These are phyloP conservation scores for Sabatieria punctata DNA, from an alignment of 2,888 invertebrate genomes.

Conservation along the genomic window DNA sequence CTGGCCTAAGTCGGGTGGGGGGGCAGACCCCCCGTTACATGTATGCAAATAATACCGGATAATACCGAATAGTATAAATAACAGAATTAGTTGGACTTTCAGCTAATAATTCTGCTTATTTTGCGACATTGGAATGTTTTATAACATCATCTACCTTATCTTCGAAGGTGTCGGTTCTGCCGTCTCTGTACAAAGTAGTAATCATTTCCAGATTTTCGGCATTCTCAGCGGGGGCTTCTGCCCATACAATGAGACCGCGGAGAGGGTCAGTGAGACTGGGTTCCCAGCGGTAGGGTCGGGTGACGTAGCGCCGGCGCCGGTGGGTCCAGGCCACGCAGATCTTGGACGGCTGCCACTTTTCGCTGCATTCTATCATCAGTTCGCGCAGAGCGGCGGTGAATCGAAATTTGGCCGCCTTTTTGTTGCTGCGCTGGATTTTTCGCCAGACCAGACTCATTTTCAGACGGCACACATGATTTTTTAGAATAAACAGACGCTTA, in stretches of 20 bases:
- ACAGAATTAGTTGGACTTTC: too few relatives aligned
- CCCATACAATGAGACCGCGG: slow-evolving; percentile 72
- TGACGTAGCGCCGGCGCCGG: slow-evolving; percentile 50
- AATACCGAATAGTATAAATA: too few relatives aligned
- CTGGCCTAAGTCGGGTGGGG: too few relatives aligned
- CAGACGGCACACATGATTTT: slow-evolving; percentile 11
- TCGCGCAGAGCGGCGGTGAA: slow-evolving; percentile 92
- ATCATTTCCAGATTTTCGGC: slow-evolving; percentile 16
- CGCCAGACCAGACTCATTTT: slow-evolving; percentile 61
- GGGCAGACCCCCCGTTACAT: too few relatives aligned
- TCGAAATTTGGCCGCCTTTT: slow-evolving; percentile 91
- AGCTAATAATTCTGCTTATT: too few relatives aligned
- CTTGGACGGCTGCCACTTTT: slow-evolving; percentile 55
- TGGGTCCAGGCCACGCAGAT: slow-evolving; percentile 78
- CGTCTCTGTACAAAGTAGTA: slow-evolving; percentile 22
- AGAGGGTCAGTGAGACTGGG: slow-evolving; percentile 78
- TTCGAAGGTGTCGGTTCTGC: slow-evolving; percentile 20
- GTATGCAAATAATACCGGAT: too few relatives aligned
- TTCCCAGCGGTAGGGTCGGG: slow-evolving; percentile 56
- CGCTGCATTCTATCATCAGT: slow-evolving; percentile 68
- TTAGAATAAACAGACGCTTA: too few relatives aligned
- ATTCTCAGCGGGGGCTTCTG: too few relatives aligned
- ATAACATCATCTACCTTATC: slow-evolving; percentile 18
- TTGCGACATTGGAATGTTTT: too few relatives aligned
- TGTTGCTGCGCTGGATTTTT: slow-evolving; percentile 84